Evolutionary conservation across 2,113 vertebrate genomes (phyloP).

Genomic region (Cyanoderma ruficeps): DNA sequence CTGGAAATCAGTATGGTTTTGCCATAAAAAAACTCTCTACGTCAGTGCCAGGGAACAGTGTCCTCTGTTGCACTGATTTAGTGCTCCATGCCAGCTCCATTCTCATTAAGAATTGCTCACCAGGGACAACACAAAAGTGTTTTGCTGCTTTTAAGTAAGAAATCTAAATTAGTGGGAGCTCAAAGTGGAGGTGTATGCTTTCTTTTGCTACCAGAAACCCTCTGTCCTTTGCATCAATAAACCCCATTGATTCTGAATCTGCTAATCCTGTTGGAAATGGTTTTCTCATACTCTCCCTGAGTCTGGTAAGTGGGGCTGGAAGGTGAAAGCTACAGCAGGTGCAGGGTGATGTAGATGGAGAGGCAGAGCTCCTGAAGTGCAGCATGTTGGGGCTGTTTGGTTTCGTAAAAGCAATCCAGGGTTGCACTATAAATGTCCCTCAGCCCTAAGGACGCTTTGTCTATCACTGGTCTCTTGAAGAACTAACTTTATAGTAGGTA

Average conservation of each 20-base stretch:
- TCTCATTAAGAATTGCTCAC: background rate
- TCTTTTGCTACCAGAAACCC: background rate
- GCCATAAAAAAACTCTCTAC: background rate
- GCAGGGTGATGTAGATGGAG: background rate
- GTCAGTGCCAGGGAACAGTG: background rate
- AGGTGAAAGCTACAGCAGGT: background rate
- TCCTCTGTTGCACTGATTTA: background rate
- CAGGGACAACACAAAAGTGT: background rate
- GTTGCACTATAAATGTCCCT: background rate
- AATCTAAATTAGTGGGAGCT: background rate
- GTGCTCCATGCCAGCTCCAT: background rate
- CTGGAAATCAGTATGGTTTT: background rate
- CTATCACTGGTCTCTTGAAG: background rate
- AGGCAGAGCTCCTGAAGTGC: background rate
- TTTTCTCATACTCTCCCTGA: background rate
- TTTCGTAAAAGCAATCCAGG: background rate
- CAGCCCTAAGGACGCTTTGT: background rate
- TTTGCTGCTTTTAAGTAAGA: conserved; percentile 23
- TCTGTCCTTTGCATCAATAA: background rate
- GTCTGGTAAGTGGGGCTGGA: background rate
- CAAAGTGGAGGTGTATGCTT: background rate
- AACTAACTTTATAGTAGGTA: background rate
- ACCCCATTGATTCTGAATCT: background rate
- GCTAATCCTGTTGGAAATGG: background rate
- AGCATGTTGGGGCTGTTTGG: background rate